Base-by-base conservation (phyloP, 1,140 invertebrate genomes). In the Glossosoma conforme region DNA sequence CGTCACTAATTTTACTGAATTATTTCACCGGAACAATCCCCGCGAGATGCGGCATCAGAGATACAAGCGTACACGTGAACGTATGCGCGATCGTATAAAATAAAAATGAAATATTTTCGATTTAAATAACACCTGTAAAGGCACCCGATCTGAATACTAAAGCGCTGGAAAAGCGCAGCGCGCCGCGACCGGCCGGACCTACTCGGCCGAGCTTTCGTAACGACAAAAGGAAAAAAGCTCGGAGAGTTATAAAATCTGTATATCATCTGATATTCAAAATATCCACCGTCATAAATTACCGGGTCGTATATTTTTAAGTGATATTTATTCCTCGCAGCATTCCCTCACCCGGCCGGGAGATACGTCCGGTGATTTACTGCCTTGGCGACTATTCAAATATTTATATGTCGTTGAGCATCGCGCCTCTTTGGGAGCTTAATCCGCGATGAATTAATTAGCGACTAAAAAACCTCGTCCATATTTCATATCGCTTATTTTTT, bases 81-180 rank as follows among this genome's bases (percentile, higher is more conserved):
- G n/a, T n/a, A n/a, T n/a, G n/a, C n/a, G n/a, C n/a, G n/a, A n/a
- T n/a, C n/a, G n/a, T n/a, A n/a, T n/a, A n/a, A n/a, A n/a, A n/a
- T n/a, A n/a, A n/a, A n/a, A n/a, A 40, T 40, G 35, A 8, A 42
- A 42, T n/a, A 42, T 32, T 49, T 42, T 25, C 37, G 35, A 49
- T 49, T 49, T 49, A 32, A 49, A 41, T 49, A 49, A 41, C 45
- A 40, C 36, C 36, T 40, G 45, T 40, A 48, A 9, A 24, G 36
- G 14, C 30, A 28, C 36, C 25, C 22, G 18, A n/a, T 11, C 24
- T 32, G 46, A 49, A 49, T 49, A 42, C 45, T 10, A 42, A 41
- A 42, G 22, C 10, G 37, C 2, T 1, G 38, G 20, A 49, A 49
- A 48, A 19, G 15, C 14, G 13, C 37, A 5, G 21, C 35, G 17